A percentile compares a stretch with the other conserved stretches of the same genome.
phyloP scores from a whole-genome alignment of 2,888 invertebrate genomes.

The Polia nebulosa region DNA sequence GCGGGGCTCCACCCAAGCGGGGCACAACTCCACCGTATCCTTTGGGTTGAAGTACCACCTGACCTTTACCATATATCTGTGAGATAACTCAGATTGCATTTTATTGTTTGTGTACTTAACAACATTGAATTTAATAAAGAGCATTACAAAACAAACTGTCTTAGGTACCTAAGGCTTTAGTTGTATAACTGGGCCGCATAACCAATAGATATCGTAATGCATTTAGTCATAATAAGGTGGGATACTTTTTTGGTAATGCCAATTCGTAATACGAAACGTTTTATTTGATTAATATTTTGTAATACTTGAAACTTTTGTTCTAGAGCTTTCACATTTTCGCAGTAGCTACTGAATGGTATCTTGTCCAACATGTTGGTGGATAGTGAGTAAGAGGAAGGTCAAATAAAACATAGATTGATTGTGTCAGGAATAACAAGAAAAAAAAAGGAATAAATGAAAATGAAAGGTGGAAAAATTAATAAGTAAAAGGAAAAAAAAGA shows the following conservation, averaged over 20 bases:
- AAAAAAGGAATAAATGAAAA: background rate
- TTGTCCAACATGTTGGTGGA: background rate
- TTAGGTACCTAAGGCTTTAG: conserved; percentile 32
- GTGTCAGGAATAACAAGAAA: background rate
- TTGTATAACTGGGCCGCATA: conserved; percentile 66
- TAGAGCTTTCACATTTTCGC: background rate
- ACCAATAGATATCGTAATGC: conserved; percentile 65
- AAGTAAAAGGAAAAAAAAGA: background rate
- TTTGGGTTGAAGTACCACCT: no score
- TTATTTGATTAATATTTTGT: conserved; percentile 20
- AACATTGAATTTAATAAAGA: no score
- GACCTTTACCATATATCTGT: no score
- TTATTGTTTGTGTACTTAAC: background rate
- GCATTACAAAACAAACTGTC: conserved; percentile 31
- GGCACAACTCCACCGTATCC: no score
- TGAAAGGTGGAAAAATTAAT: no score
- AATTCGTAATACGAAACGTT: conserved; percentile 30
- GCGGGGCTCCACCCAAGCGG: no score
- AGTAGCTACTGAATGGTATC: background rate
- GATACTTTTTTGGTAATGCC: conserved; percentile 28
- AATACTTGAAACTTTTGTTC: background rate
- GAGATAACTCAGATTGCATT: no score
- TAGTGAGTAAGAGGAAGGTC: background rate
- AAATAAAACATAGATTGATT: background rate
- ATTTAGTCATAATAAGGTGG: conserved; percentile 59